A percentile compares a stretch with the other conserved stretches of the same genome.
Conservation (phyloP, 1,140 invertebrate species). For the Anthonomus grandis region DNA sequence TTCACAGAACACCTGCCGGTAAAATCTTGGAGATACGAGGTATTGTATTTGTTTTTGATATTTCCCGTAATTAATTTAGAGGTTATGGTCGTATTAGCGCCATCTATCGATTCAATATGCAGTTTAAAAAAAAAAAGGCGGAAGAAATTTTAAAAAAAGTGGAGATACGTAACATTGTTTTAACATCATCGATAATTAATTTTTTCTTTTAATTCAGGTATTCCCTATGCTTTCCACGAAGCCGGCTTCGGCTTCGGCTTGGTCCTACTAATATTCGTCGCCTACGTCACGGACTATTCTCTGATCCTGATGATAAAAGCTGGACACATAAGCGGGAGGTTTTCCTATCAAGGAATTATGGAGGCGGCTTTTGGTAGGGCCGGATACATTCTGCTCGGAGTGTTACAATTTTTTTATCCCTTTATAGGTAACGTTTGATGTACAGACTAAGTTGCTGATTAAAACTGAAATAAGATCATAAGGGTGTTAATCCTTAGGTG, state of each 20-base stretch:
- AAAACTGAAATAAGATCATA: no score
- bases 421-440: slow-evolving; percentile 84
- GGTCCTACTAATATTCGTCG: slow-evolving; percentile 69
- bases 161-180: neutral
- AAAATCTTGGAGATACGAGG: no score
- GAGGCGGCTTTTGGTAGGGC: slow-evolving; percentile 75
- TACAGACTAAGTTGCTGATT: no score
- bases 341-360: slow-evolving; percentile 83
- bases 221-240: slow-evolving; percentile 78
- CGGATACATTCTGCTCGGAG: slow-evolving; percentile 75
- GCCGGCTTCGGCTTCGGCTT: slow-evolving; percentile 79
- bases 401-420: slow-evolving; percentile 82
- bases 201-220: slow-evolving; percentile 53
- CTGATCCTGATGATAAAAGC: slow-evolving; percentile 77
- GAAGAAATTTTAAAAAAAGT: no score
- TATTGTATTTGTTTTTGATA: no score
- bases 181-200: slow-evolving; percentile 1
- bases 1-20: no score
- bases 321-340: slow-evolving; percentile 75
- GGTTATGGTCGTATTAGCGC: no score
- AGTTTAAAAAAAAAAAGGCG: no score
- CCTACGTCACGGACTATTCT: slow-evolving; percentile 80
- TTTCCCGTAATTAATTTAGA: no score
- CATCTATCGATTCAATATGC: no score
- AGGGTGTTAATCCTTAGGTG: no score